Conservation (phyloP, 2,113 vertebrate genomes). For the Gobio gobio region DNA sequence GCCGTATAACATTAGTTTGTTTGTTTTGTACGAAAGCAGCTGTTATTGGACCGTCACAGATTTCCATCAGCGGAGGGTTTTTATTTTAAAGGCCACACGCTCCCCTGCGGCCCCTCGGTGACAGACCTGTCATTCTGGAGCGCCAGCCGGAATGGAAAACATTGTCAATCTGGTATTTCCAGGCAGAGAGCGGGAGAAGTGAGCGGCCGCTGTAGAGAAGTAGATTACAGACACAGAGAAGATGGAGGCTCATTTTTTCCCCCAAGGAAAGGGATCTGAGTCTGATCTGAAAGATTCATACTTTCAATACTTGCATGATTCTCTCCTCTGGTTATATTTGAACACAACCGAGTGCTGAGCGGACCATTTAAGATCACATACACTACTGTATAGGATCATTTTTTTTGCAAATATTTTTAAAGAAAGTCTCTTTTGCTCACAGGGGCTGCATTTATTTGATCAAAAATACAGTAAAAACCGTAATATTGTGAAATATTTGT, state of each 20-base stretch:
- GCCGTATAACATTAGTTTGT: not conserved
- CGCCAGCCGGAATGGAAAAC: constrained; percentile 68
- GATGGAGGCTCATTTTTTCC: not conserved
- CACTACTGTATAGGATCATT: too few species aligned
- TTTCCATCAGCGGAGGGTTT: not conserved
- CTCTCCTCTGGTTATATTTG: not conserved
- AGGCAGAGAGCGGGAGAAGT: not conserved
- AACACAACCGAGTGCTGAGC: not conserved
- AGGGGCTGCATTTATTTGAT: too few species aligned
- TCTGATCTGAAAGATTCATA: not conserved
- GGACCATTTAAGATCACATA: too few species aligned
- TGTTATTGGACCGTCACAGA: not conserved
- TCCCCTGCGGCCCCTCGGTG: constrained; percentile 45
- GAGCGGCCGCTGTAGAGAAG: not conserved
- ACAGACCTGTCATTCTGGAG: constrained; percentile 66
- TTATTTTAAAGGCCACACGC: not conserved
- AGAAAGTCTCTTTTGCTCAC: too few species aligned
- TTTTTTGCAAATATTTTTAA: too few species aligned
- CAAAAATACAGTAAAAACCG: too few species aligned
- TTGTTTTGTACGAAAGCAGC: not conserved
- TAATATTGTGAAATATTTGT: too few species aligned
- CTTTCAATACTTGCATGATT: not conserved
- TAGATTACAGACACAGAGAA: not conserved
- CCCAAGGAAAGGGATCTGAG: not conserved
- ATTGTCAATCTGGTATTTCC: constrained; percentile 55